Evolutionary conservation across 1,140 invertebrate genomes (phyloP), one percentile per base, ranked within the genome.

Genomic region (Gryllus bimaculatus): DNA sequence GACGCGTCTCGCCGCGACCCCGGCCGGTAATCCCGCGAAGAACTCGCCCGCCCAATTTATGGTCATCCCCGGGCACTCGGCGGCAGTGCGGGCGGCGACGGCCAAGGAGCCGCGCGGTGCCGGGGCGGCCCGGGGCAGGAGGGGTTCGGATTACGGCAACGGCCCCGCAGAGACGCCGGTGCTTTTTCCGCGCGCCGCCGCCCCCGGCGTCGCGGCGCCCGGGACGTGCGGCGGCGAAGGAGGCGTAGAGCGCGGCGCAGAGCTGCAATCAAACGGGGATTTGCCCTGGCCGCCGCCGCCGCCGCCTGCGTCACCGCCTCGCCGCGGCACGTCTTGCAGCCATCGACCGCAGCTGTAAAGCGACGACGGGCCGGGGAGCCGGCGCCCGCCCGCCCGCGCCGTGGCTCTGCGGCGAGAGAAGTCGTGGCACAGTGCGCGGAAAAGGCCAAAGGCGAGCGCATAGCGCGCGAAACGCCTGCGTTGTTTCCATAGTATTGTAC

Each of bases 201-300:
- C 10, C 10, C 10, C 7, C 10, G 54, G 54, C 54, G 18, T 13
- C 54, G 26, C 54, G 54, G 54, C 54, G 54, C 10, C 18, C 54
- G 54, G 54, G 18, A 13, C 54, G 54, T 66, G 54, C 54, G 54
- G 54, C 18, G 18, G 54, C 54, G 54, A 66, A 66, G 18, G 54
- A 10, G 54, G 54, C 54, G 54, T 18, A 18, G 54, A 66, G 54
- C 18, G 54, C 10, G 54, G 18, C 54, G 54, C 54, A 66, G 54
- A 66, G 54, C 54, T 66, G 54, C 54, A 66, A 66, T 66, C 54
- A 66, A 66, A 66, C 54, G 54, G 54, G 54, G 54, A 66, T 66
- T 66, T 66, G 54, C 54, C 18, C 54, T 10, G 10, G 18, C 54
- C 54, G 54, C 18, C 26, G 26, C 26, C 26, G 26, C 54, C 54